Percentiles rank a stretch among this genome's conserved stretches.
These are phyloP conservation scores for Stratiolaelaps scimitus DNA, from an alignment of 1,140 invertebrate species.

Conservation along the genomic window DNA sequence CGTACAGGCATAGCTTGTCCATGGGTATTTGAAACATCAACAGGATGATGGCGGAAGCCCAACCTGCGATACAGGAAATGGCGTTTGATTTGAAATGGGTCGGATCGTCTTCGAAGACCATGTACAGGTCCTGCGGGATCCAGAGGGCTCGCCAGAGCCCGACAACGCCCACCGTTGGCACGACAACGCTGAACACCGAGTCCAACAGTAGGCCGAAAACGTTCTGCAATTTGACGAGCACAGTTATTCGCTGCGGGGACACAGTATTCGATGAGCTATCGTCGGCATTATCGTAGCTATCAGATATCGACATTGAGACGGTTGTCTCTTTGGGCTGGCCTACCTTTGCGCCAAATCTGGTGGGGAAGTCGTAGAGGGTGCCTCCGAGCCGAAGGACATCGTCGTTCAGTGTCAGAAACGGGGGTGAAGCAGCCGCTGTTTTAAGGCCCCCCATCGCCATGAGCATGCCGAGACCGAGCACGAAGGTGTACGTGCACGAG, in stretches of 20 bases:
- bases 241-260: too few species aligned
- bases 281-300: too few species aligned
- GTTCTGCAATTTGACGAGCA: background rate
- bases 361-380: constrained; percentile 4
- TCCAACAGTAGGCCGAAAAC: background rate
- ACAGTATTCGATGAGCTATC: too few species aligned
- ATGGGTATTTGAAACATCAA: background rate
- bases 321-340: too few species aligned
- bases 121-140: constrained; percentile 8
- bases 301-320: too few species aligned
- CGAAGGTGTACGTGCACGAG: constrained; percentile 2
- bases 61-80: background rate
- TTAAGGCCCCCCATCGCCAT: background rate
- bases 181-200: background rate
- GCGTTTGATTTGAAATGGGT: background rate
- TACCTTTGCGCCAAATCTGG: constrained; percentile 2
- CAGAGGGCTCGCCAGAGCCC: constrained; percentile 9
- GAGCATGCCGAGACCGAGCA: background rate
- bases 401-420: background rate
- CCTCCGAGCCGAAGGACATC: background rate
- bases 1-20: background rate
- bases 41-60: background rate
- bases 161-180: background rate
- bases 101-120: background rate
- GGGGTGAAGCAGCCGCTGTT: constrained; percentile 2